Percentiles rank a stretch among this genome's conserved stretches.
phyloP scores from a whole-genome alignment of 92 coral and sea anemone species.

The Metridium senile region DNA sequence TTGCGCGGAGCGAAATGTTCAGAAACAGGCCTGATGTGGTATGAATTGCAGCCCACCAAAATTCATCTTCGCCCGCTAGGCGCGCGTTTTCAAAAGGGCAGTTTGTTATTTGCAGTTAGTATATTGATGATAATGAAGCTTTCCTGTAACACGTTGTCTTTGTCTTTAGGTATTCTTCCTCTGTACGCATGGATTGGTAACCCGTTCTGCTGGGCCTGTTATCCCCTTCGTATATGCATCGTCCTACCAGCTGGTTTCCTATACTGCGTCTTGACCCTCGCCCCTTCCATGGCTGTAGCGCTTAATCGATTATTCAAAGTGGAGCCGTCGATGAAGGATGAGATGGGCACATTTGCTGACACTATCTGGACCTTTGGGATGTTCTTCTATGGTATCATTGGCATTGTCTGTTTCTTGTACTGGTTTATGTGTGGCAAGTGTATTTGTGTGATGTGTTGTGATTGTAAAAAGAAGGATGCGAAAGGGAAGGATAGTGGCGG shows the following conservation, averaged over 20 bases:
- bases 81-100: too few relatives aligned
- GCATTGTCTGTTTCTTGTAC: constrained; percentile 60
- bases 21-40: too few relatives aligned
- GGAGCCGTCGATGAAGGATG: constrained; percentile 83
- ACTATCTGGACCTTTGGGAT: constrained; percentile 97
- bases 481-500: constrained; percentile 50
- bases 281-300: constrained; percentile 94
- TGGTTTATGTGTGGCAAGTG: constrained; percentile 83
- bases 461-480: constrained; percentile 62
- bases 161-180: constrained; percentile 97
- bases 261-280: constrained; percentile 76
- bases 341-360: constrained; percentile 81
- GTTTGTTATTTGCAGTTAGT: too few relatives aligned
- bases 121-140: too few relatives aligned
- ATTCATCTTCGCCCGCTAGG: too few relatives aligned
- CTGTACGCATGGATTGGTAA: constrained; percentile 96
- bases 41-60: too few relatives aligned
- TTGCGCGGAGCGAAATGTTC: too few relatives aligned
- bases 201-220: constrained; percentile 98
- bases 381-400: constrained; percentile 91
- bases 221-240: constrained; percentile 86
- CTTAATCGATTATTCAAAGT: constrained; percentile 81
- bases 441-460: constrained; percentile 63
- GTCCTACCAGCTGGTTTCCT: constrained; percentile 96
- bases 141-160: too few relatives aligned